Base-by-base conservation (phyloP, 2,113 vertebrate species). In the Cephalopholis sonnerati region DNA sequence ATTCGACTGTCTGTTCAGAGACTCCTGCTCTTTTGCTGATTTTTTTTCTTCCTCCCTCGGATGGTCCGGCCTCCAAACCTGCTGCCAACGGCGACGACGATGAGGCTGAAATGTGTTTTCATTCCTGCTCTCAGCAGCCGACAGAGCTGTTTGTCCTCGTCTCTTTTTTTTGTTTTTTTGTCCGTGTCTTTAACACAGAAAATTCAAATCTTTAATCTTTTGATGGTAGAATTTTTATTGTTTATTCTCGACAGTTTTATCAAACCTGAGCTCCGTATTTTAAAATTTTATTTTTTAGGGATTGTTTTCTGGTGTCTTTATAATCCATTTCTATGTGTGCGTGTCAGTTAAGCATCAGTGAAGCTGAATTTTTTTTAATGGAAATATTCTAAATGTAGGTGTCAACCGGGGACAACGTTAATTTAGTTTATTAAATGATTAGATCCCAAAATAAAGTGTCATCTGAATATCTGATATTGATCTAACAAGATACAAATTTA, bases 41-140 rank as follows among this genome's bases (percentile, higher is more conserved):
- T 57, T 48, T 82, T 46, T 58, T 29, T 32, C 36, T 39, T 53
- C 50, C 70, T 25, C 46, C 18, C 32, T 36, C 32, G 24, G 55
- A 65, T 66, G 78, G 78, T 77, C 81, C 65, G 53, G 82, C 78
- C 78, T 84, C 82, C 74, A 66, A 71, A 72, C 25, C 53, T 50
- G 74, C 87, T 83, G 75, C 79, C 79, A 80, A 55, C 62, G 73
- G 76, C 55, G 3, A 27, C 24, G 63, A 15, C 29, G 25, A 50
- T 7, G 74, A 75, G 65, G 53, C 74, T 71, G 59, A 67, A 54
- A 46, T 13, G 36, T 65, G 65, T 79, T 79, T 79, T 85, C 67
- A 68, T 72, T 76, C 41, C 20, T 36, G 48, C 72, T 61, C 77
- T 41, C 48, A 80, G 83, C 79, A 77, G 79, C 50, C 44, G 44